These are phyloP conservation scores for Herpailurus yagouaroundi DNA, from an alignment of 2,113 vertebrate species.

Conservation along the genomic window DNA sequence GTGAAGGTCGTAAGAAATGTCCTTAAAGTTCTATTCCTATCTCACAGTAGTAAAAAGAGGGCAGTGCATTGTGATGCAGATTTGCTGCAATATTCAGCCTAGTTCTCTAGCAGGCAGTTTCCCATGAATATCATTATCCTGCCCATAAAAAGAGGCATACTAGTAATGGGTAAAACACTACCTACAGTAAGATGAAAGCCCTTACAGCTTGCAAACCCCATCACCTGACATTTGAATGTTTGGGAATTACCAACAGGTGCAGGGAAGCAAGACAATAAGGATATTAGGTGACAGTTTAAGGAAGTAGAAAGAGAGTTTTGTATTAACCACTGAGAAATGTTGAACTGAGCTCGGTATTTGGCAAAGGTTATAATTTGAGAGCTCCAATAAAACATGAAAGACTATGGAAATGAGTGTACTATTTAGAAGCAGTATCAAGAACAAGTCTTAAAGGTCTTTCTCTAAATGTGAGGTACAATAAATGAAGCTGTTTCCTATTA, in stretches of 20 bases:
- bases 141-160: conserved; percentile 56
- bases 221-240: conserved; percentile 52
- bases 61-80: conserved; percentile 47
- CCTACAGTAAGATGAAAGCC: conserved; percentile 7
- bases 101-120: conserved; percentile 47
- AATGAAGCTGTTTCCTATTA: background rate
- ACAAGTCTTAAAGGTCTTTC: background rate
- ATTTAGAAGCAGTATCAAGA: conserved; percentile 31
- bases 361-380: background rate
- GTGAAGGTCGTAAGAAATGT: conserved; percentile 40
- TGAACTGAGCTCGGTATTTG: conserved; percentile 37
- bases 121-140: conserved; percentile 78
- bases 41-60: conserved; percentile 3
- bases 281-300: conserved; percentile 40
- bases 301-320: conserved; percentile 33
- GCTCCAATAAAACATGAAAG: background rate
- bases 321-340: background rate
- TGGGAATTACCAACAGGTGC: conserved; percentile 1
- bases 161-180: background rate
- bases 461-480: background rate
- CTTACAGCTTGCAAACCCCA: background rate
- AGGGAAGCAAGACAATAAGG: conserved; percentile 10
- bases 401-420: background rate
- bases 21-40: background rate
- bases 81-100: conserved; percentile 39